phyloP scores from a whole-genome alignment of 2,888 invertebrate species.

The Andrena trimmerana region DNA sequence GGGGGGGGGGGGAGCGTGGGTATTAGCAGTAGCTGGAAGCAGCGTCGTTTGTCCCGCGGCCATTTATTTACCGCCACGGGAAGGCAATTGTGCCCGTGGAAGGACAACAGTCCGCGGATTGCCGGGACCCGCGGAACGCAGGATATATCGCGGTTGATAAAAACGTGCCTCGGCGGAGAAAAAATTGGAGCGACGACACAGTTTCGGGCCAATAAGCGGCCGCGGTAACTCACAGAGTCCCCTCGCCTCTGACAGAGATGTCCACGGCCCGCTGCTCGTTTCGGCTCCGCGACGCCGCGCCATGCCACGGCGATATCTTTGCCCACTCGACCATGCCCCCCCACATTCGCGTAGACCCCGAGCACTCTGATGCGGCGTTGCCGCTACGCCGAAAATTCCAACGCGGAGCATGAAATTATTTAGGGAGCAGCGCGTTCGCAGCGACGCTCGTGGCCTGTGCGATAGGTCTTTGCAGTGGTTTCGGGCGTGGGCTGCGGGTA shows the following conservation, averaged over 20 bases:
- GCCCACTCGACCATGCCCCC: conserved; percentile 46
- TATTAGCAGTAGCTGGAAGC: neutral
- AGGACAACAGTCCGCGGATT: conserved; percentile 27
- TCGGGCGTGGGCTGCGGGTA: too few relatives aligned
- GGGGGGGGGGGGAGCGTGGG: neutral
- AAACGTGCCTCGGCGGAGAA: neutral
- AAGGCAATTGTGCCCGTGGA: conserved; percentile 2
- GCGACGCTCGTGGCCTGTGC: too few relatives aligned
- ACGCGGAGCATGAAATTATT: neutral
- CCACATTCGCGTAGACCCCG: neutral
- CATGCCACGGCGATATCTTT: conserved; percentile 32
- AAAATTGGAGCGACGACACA: conserved; percentile 56
- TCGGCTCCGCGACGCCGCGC: conserved; percentile 1
- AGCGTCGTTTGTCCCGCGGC: neutral
- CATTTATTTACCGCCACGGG: conserved; percentile 14
- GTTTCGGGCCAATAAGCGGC: conserved; percentile 56
- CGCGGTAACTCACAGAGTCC: conserved; percentile 51
- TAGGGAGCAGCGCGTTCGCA: neutral
- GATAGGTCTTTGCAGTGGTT: too few relatives aligned
- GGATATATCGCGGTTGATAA: conserved; percentile 37
- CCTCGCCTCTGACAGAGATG: conserved; percentile 51
- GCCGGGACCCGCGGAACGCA: conserved; percentile 20
- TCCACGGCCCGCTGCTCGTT: conserved; percentile 28
- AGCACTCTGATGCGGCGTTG: neutral
- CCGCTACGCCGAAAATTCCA: neutral